Conservation (phyloP, 2,888 invertebrate species). For the Campaea margaritaria region DNA sequence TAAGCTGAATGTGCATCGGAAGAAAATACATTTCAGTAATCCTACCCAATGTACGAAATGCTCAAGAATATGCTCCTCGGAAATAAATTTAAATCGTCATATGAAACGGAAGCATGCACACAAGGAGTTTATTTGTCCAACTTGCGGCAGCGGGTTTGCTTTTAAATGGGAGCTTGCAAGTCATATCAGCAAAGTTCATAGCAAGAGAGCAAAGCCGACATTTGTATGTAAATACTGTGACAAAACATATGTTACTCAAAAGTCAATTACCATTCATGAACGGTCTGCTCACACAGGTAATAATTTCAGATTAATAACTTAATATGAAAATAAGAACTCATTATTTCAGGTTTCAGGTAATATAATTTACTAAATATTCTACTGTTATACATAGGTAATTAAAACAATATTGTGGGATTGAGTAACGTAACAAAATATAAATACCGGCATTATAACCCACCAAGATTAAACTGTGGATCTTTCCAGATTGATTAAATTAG, state of each 20-base stretch:
- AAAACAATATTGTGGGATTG: too few species aligned
- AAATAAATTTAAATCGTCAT: constrained; percentile 68
- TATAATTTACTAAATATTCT: too few species aligned
- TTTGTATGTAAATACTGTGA: constrained; percentile 71
- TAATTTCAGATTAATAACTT: background rate
- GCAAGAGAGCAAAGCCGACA: constrained; percentile 57
- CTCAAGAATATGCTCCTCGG: constrained; percentile 58
- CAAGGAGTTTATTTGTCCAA: constrained; percentile 67
- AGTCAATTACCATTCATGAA: constrained; percentile 75
- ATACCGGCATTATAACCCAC: too few species aligned
- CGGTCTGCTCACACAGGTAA: constrained; percentile 81
- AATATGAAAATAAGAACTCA: too few species aligned
- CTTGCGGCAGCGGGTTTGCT: constrained; percentile 69
- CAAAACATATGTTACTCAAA: constrained; percentile 71
- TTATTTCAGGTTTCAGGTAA: too few species aligned
- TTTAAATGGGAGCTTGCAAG: constrained; percentile 64
- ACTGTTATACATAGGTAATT: too few species aligned
- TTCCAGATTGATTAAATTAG: too few species aligned
- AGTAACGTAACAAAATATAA: too few species aligned
- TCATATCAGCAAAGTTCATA: constrained; percentile 70
- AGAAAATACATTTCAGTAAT: constrained; percentile 58
- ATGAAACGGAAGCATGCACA: constrained; percentile 65
- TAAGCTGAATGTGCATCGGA: constrained; percentile 62
- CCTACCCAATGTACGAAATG: constrained; percentile 69
- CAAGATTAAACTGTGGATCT: too few species aligned